Conservation (phyloP, 2,888 invertebrate species). For the Drosophila yooni region DNA sequence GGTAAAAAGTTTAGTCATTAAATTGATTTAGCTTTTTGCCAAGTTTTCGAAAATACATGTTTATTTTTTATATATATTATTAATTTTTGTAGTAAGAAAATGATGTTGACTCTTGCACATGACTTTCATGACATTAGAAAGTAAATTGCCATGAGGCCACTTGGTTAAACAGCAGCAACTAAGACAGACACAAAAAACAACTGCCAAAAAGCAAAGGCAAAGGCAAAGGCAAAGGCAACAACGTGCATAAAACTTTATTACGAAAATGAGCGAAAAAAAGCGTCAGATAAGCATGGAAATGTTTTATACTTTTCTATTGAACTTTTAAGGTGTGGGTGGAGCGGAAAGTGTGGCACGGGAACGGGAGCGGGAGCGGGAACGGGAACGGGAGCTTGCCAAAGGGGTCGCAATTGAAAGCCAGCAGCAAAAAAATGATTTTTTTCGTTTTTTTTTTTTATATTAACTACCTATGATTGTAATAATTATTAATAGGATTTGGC, state of each 20-base stretch:
- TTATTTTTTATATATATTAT: slow-evolving; percentile 2
- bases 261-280: slow-evolving; percentile 47
- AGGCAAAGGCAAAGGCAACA: slow-evolving; percentile 24
- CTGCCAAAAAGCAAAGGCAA: slow-evolving; percentile 13
- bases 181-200: slow-evolving; percentile 27
- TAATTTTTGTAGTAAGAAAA: slow-evolving; percentile 36
- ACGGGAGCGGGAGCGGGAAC: not conserved
- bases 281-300: slow-evolving; percentile 57
- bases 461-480: slow-evolving; percentile 60
- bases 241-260: slow-evolving; percentile 72
- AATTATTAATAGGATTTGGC: slow-evolving; percentile 73
- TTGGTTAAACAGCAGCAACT: slow-evolving; percentile 73
- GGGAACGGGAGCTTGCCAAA: slow-evolving; percentile 11
- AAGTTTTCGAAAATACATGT: slow-evolving; percentile 6
- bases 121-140: slow-evolving; percentile 80
- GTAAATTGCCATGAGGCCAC: slow-evolving; percentile 79
- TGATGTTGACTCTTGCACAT: slow-evolving; percentile 72
- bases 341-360: not conserved
- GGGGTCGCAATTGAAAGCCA: slow-evolving; percentile 42
- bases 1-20: slow-evolving; percentile 57
- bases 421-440: not conserved
- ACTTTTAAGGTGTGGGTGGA: slow-evolving; percentile 39
- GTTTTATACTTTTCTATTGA: slow-evolving; percentile 64
- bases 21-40: slow-evolving; percentile 49
- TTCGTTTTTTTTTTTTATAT: slow-evolving; percentile 18